Conservation (phyloP, 2,797 vertebrate species). For the Sebastes trivittatus region DNA sequence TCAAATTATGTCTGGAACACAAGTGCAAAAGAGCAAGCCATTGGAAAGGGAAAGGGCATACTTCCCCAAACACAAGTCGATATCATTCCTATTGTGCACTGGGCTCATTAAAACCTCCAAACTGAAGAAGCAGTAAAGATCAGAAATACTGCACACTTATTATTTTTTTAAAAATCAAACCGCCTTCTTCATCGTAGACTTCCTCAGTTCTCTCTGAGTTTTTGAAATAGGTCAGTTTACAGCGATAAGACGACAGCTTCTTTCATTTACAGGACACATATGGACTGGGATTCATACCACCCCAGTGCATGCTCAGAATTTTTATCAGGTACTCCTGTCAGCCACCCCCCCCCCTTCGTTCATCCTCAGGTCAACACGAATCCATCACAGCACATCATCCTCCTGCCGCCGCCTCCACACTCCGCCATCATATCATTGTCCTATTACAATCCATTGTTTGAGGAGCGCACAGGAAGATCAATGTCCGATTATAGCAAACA, state of each 20-base stretch:
- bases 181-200: conserved; percentile 21
- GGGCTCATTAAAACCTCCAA: conserved; percentile 46
- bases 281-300: conserved; percentile 60
- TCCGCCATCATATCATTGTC: conserved; percentile 26
- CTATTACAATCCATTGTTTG: conserved; percentile 55
- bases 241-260: conserved; percentile 35
- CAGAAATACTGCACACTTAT: conserved; percentile 24
- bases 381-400: conserved; percentile 48
- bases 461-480: conserved; percentile 38
- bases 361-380: conserved; percentile 40
- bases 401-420: conserved; percentile 32
- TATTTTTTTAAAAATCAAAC: conserved; percentile 26
- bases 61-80: conserved; percentile 10
- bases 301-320: conserved; percentile 74
- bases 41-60: conserved; percentile 13
- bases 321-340: conserved; percentile 61
- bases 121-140: conserved; percentile 36
- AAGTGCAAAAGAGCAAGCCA: conserved; percentile 25
- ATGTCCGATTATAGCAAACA: conserved; percentile 51
- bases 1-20: conserved; percentile 19
- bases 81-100: conserved; percentile 26
- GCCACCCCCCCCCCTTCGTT: not conserved
- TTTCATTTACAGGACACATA: conserved; percentile 67
- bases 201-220: conserved; percentile 14
- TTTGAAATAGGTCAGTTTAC: conserved; percentile 51